Conservation (phyloP, 2,797 vertebrate genomes). For the Siniperca undulata region DNA sequence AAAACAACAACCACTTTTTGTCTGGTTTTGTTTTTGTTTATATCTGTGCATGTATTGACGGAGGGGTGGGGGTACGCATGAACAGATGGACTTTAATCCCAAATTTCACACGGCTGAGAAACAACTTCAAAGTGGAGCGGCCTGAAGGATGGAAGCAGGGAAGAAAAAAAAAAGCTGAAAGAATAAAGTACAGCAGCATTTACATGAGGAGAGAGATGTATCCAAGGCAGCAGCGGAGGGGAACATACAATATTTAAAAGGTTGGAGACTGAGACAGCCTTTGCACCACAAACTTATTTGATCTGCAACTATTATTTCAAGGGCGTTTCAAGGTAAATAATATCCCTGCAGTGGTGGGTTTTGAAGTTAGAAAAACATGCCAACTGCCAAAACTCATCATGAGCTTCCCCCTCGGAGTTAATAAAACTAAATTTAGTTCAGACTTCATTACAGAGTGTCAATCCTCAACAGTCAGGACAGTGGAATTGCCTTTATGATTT, state of each 20-base stretch:
- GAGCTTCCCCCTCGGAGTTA: conserved; percentile 37
- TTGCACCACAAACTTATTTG: conserved; percentile 69
- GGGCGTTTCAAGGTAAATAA: conserved; percentile 75
- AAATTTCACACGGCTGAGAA: conserved; percentile 65
- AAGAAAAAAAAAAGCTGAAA: conserved; percentile 30
- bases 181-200: conserved; percentile 68
- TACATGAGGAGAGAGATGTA: conserved; percentile 69
- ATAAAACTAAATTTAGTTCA: conserved; percentile 63
- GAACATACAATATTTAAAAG: conserved; percentile 79
- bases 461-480: conserved; percentile 35
- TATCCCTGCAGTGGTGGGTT: conserved; percentile 52
- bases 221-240: conserved; percentile 51
- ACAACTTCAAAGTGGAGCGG: conserved; percentile 73
- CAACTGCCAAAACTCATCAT: conserved; percentile 56
- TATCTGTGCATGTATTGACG: conserved; percentile 39
- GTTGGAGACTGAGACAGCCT: conserved; percentile 65
- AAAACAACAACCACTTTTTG: conserved; percentile 17
- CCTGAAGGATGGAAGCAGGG: conserved; percentile 61
- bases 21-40: conserved; percentile 58
- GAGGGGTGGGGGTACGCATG: not conserved
- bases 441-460: conserved; percentile 52
- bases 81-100: conserved; percentile 75
- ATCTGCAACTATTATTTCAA: conserved; percentile 77
- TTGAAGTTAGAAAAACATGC: conserved; percentile 70
- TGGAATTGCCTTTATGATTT: conserved; percentile 50